phyloP scores from a whole-genome alignment of 2,888 invertebrate genomes.

The Oxystoma pomonae region DNA sequence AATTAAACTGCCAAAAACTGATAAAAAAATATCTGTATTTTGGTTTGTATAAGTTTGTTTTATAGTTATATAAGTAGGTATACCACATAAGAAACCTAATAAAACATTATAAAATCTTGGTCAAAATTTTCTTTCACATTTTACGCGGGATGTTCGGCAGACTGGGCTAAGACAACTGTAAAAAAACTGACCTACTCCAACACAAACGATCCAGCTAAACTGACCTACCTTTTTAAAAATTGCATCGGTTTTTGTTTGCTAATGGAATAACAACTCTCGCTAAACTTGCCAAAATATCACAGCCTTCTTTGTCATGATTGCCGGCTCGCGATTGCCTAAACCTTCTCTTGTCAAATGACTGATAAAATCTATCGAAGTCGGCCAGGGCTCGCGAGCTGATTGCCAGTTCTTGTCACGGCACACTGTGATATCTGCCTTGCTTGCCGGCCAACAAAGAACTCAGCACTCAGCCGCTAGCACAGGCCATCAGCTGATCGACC shows the following conservation, averaged over 20 bases:
- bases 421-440: neutral
- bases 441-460: slow-evolving; percentile 39
- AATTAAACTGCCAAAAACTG: too few species aligned
- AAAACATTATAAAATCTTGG: too few species aligned
- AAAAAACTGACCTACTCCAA: too few species aligned
- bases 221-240: slow-evolving; percentile 36
- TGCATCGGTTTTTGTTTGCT: slow-evolving; percentile 26
- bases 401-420: neutral
- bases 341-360: neutral
- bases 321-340: neutral
- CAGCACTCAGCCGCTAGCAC: slow-evolving; percentile 12
- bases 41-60: too few species aligned
- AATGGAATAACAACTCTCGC: too few species aligned
- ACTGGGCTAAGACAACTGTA: too few species aligned
- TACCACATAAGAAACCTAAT: too few species aligned
- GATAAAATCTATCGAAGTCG: neutral
- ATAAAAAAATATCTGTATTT: too few species aligned
- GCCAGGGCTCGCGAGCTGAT: neutral
- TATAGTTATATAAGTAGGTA: too few species aligned
- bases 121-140: too few species aligned
- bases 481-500: slow-evolving; percentile 41
- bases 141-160: too few species aligned
- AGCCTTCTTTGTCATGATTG: slow-evolving; percentile 22
- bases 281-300: slow-evolving; percentile 20
- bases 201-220: too few species aligned